Conservation (phyloP, 1,140 invertebrate species). For the Megalonaias nervosa region DNA sequence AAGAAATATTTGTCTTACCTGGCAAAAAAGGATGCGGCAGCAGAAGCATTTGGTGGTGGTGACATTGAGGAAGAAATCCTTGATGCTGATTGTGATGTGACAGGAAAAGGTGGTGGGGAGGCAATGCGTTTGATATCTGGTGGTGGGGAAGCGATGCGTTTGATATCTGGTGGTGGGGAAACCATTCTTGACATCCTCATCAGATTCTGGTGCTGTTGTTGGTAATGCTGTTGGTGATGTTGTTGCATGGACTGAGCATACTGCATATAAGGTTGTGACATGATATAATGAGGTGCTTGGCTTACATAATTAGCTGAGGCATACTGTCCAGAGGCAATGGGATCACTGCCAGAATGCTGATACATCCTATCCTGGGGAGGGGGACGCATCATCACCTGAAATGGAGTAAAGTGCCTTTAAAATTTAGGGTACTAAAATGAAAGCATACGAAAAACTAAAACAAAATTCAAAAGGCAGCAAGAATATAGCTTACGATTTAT, state of each 20-base stretch:
- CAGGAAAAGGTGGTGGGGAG: too few relatives aligned
- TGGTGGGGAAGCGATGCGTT: too few relatives aligned
- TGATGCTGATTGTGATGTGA: constrained; percentile 20
- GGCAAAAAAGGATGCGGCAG: constrained; percentile 37
- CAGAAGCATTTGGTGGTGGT: constrained; percentile 21
- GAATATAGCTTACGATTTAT: too few relatives aligned
- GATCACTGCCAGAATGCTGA: constrained; percentile 1
- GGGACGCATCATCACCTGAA: constrained; percentile 32
- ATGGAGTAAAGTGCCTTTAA: neutral
- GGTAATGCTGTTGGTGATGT: constrained; percentile 32
- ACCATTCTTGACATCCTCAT: constrained; percentile 16
- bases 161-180: constrained; percentile 16
- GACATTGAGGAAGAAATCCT: constrained; percentile 30
- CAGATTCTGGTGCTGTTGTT: constrained; percentile 15
- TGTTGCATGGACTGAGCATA: constrained; percentile 13
- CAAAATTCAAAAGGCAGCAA: too few relatives aligned
- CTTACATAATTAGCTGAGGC: constrained; percentile 22
- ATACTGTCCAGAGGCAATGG: constrained; percentile 27
- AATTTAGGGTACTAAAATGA: too few relatives aligned
- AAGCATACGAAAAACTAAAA: too few relatives aligned
- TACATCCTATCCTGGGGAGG: constrained; percentile 15
- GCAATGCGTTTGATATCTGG: too few relatives aligned
- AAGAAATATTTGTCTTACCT: constrained; percentile 14
- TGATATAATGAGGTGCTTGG: constrained; percentile 19
- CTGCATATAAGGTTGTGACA: neutral